phyloP scores from a whole-genome alignment of 2,888 invertebrate species.

The Tubulanus polymorphus region DNA sequence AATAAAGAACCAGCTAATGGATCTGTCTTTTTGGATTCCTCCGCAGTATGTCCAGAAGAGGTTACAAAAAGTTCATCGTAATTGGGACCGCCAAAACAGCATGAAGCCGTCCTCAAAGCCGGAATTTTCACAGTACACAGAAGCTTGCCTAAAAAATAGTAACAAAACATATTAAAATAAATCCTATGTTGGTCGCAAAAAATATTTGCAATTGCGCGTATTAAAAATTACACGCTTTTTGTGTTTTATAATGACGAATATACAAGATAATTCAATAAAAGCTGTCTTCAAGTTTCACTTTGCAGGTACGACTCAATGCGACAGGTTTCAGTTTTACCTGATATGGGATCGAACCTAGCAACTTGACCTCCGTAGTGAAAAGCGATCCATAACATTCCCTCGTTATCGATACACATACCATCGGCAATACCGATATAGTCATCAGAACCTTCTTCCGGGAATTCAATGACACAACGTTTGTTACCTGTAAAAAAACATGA shows the following conservation, averaged over 20 bases:
- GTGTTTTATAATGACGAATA: too few relatives aligned
- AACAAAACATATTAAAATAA: too few relatives aligned
- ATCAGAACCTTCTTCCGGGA: conserved; percentile 11
- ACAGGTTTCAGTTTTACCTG: too few relatives aligned
- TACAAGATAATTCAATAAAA: too few relatives aligned
- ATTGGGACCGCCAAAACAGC: conserved; percentile 65
- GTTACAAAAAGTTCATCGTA: conserved; percentile 68
- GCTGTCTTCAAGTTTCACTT: too few relatives aligned
- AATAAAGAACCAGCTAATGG: conserved; percentile 26
- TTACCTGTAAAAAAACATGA: conserved; percentile 15
- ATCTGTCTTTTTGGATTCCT: conserved; percentile 35
- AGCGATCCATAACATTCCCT: conserved; percentile 72
- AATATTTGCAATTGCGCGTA: too few relatives aligned
- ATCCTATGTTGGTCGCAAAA: too few relatives aligned
- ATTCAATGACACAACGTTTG: conserved; percentile 13
- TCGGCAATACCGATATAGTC: conserved; percentile 52
- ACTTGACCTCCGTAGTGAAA: conserved; percentile 68
- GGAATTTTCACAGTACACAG: conserved; percentile 63
- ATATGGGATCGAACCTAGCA: conserved; percentile 49
- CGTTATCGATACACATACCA: conserved; percentile 68
- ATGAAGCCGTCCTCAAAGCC: conserved; percentile 64
- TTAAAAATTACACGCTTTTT: too few relatives aligned
- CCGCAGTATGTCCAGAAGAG: conserved; percentile 56
- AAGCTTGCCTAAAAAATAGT: conserved; percentile 55
- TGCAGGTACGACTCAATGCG: too few relatives aligned